These are phyloP conservation scores for Bemisia tabaci DNA, from an alignment of 1,140 invertebrate species.

Conservation along the genomic window DNA sequence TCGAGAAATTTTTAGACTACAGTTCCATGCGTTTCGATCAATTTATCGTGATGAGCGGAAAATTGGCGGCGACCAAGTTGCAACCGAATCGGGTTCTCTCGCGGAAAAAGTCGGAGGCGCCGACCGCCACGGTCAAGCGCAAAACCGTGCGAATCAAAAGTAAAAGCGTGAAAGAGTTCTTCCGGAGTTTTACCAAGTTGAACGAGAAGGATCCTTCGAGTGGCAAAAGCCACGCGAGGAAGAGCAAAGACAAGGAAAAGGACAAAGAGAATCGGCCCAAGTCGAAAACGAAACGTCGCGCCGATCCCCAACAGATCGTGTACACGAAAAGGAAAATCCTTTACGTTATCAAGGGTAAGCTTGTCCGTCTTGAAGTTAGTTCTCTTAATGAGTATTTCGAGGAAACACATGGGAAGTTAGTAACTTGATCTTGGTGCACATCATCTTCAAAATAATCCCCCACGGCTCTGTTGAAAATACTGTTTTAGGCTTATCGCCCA, in stretches of 20 bases:
- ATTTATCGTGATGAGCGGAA: neutral
- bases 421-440: too few species aligned
- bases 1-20: too few species aligned
- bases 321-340: neutral
- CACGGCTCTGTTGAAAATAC: too few species aligned
- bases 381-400: too few species aligned
- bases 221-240: too few species aligned
- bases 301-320: neutral
- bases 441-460: too few species aligned
- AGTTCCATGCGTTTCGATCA: neutral
- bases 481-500: too few species aligned
- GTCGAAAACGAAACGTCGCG: neutral
- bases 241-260: too few species aligned
- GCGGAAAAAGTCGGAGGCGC: neutral
- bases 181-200: neutral
- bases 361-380: too few species aligned
- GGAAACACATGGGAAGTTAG: too few species aligned
- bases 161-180: neutral
- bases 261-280: neutral
- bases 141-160: neutral
- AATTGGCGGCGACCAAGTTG: neutral
- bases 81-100: neutral
- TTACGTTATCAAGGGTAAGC: neutral
- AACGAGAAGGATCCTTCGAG: neutral
- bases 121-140: neutral